Evolutionary conservation across 2,888 invertebrate genomes (phyloP).

Genomic region (Dryococelus australis): DNA sequence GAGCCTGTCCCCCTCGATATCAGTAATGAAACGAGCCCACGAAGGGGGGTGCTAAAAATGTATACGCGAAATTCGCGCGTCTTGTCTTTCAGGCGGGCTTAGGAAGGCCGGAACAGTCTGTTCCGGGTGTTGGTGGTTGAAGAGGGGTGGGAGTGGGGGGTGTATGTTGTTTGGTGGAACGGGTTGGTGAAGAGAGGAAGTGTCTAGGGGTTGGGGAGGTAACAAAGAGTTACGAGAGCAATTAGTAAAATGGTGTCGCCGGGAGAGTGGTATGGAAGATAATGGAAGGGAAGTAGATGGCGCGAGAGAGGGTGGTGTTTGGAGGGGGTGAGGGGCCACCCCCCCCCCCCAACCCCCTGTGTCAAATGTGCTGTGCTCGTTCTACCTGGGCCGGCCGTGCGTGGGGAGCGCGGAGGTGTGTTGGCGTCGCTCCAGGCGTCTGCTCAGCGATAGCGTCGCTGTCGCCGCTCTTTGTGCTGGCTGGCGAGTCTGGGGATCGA

Average conservation of each 20-base stretch:
- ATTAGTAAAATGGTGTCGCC: conserved; percentile 16
- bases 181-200: neutral
- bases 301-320: neutral
- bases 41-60: neutral
- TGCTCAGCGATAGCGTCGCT: neutral
- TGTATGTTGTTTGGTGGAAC: neutral
- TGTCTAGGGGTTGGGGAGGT: neutral
- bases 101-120: neutral
- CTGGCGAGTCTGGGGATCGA: neutral
- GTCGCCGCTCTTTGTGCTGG: neutral
- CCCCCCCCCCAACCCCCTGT: no score
- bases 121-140: neutral
- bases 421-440: neutral
- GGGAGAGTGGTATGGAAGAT: conserved; percentile 16
- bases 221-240: conserved; percentile 16
- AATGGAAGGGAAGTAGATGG: neutral
- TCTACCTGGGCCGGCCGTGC: neutral
- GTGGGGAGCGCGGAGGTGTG: neutral
- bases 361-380: neutral
- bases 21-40: neutral
- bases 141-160: neutral
- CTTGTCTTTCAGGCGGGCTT: neutral
- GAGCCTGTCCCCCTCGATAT: neutral
- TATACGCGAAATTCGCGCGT: neutral
- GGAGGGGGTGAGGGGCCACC: neutral